These are phyloP conservation scores for Lithophane leautieri DNA, from an alignment of 2,888 invertebrate species.

Conservation along the genomic window DNA sequence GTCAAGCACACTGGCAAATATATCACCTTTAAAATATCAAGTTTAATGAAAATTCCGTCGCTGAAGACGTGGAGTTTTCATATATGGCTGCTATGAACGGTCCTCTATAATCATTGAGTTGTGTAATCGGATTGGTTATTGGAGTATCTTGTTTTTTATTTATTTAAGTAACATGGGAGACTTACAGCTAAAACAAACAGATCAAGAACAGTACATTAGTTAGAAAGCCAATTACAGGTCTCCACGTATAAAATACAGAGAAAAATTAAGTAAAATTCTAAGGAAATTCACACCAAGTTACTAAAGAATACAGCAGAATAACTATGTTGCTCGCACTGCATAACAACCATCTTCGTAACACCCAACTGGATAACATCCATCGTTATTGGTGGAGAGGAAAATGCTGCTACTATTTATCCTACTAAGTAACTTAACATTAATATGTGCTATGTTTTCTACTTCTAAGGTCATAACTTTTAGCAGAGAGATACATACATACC, in stretches of 20 bases:
- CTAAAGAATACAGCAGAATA: too few relatives aligned
- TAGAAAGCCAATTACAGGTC: too few relatives aligned
- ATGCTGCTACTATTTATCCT: not conserved
- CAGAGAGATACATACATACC: not conserved
- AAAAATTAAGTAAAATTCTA: too few relatives aligned
- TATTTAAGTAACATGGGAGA: too few relatives aligned
- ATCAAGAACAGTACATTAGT: too few relatives aligned
- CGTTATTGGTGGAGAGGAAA: not conserved
- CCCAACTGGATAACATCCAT: too few relatives aligned
- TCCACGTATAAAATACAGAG: too few relatives aligned
- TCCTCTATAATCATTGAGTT: not conserved
- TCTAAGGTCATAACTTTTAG: not conserved
- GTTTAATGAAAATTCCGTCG: not conserved
- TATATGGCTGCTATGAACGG: not conserved
- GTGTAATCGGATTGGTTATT: not conserved
- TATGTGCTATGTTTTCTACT: not conserved
- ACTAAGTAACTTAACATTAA: not conserved
- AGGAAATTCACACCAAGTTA: too few relatives aligned
- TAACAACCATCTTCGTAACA: too few relatives aligned
- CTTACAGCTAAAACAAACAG: too few relatives aligned
- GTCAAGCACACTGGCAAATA: conserved; percentile 33
- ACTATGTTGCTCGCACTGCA: too few relatives aligned
- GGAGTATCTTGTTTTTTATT: not conserved
- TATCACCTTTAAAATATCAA: conserved; percentile 23
- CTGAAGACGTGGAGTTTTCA: not conserved